Percentiles rank a stretch among this genome's conserved stretches.
phyloP scores from a whole-genome alignment of 2,113 vertebrate genomes.

The Albula glossodonta region DNA sequence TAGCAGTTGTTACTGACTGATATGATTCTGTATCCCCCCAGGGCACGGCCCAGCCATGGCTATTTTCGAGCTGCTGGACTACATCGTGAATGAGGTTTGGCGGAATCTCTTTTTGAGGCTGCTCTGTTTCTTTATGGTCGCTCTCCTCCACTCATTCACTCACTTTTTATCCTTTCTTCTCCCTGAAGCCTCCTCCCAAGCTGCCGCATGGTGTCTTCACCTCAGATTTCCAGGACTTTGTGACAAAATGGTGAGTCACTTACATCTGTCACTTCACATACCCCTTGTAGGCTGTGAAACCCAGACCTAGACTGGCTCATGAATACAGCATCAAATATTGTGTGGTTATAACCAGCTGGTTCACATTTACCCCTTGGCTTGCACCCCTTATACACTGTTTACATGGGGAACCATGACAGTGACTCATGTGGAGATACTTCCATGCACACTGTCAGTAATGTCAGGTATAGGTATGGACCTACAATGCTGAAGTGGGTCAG shows the following conservation, averaged over 20 bases:
- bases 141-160: neutral
- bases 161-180: neutral
- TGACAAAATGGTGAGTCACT: constrained; percentile 92
- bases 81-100: constrained; percentile 95
- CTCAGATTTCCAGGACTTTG: constrained; percentile 96
- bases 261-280: no score
- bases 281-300: no score
- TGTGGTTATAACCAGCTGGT: no score
- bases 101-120: constrained; percentile 24
- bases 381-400: no score
- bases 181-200: constrained; percentile 88
- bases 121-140: neutral
- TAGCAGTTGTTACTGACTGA: neutral
- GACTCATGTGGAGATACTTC: no score
- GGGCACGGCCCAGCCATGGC: constrained; percentile 95
- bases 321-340: no score
- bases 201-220: constrained; percentile 90
- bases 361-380: no score
- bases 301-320: no score
- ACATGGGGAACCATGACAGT: no score
- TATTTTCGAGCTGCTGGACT: constrained; percentile 97
- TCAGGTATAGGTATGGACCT: no score
- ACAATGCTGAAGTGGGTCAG: no score
- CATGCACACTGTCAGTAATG: no score
- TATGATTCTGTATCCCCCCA: constrained; percentile 48